Evolutionary conservation across 2,113 vertebrate genomes (phyloP), one percentile per base, ranked within the genome.

Genomic region (Eudyptes chrysolophus): DNA sequence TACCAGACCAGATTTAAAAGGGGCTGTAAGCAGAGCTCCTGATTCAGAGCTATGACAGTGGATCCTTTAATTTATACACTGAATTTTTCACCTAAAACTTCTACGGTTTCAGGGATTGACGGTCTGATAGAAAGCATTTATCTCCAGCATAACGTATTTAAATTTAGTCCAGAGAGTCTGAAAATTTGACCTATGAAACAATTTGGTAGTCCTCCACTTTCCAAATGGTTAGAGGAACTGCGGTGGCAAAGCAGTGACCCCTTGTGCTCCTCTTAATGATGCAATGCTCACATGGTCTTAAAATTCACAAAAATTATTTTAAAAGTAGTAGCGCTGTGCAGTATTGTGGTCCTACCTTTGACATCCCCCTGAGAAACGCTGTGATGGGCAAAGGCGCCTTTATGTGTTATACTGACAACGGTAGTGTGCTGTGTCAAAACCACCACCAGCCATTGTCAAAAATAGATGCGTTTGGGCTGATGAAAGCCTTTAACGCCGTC

Each of bases 21-120:
- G 66, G 68, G 27, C 83, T 91, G 34, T 85, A 87, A 96, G 80
- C 58, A 93, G 79, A 94, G 61, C 55, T 94, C 84, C 82, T 95
- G 94, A 95, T 87, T 98, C 82, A 97, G 81, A 94, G 42, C 48
- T 90, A 8, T 87, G 89, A 88, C 38, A 57, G 32, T 79, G 27
- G 36, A 44, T 92, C 52, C 54, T 96, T 94, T 92, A 86, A 93
- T 96, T 96, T 91, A 91, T 71, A 79, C n/a, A 46, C 75, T 72
- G 75, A 92, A 55, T 94, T 95, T 94, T 94, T 89, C 88, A 87
- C 81, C 85, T 89, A 64, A 85, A 87, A 77, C 64, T 79, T 84
- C 29, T 1, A 75, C 6, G 6, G 25, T 52, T 95, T 89, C 52
- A 55, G 48, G 70, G 86, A 87, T 75, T 83, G 69, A 94, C 77